These are phyloP conservation scores for Manacus vitellinus DNA, from an alignment of 2,113 vertebrate species.

Conservation along the genomic window DNA sequence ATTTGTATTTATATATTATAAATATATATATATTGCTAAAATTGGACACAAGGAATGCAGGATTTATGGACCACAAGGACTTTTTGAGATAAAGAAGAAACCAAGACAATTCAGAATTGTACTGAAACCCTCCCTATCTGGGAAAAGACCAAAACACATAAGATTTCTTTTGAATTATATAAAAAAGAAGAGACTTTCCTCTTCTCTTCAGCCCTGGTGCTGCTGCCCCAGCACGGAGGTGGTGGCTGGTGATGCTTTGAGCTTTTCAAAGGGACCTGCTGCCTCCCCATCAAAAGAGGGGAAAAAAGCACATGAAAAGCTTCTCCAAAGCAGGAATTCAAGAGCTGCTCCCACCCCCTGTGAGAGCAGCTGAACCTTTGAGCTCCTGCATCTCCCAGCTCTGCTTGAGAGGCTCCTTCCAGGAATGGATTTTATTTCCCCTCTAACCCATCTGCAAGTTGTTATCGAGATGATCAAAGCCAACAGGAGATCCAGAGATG, in stretches of 20 bases:
- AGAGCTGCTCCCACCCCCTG: background rate
- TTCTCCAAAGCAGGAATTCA: background rate
- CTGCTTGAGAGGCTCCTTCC: too few species aligned
- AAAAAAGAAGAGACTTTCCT: background rate
- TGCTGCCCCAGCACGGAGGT: fast-evolving
- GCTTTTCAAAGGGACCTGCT: background rate
- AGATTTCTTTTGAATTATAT: background rate
- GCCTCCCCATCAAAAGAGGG: background rate
- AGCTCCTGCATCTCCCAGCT: too few species aligned
- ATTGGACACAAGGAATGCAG: background rate
- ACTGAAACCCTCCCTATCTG: background rate
- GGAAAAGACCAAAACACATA: background rate
- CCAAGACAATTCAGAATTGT: background rate
- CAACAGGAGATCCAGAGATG: too few species aligned
- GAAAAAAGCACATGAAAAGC: background rate
- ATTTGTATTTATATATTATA: background rate
- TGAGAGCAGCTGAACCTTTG: too few species aligned
- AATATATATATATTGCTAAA: background rate
- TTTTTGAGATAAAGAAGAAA: background rate
- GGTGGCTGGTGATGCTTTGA: fast-evolving
- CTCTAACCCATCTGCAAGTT: too few species aligned
- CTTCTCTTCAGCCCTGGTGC: background rate
- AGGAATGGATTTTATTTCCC: too few species aligned
- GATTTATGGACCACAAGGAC: background rate
- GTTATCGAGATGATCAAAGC: too few species aligned